phyloP scores from a whole-genome alignment of 1,140 invertebrate genomes.

The Augochlora pura region DNA sequence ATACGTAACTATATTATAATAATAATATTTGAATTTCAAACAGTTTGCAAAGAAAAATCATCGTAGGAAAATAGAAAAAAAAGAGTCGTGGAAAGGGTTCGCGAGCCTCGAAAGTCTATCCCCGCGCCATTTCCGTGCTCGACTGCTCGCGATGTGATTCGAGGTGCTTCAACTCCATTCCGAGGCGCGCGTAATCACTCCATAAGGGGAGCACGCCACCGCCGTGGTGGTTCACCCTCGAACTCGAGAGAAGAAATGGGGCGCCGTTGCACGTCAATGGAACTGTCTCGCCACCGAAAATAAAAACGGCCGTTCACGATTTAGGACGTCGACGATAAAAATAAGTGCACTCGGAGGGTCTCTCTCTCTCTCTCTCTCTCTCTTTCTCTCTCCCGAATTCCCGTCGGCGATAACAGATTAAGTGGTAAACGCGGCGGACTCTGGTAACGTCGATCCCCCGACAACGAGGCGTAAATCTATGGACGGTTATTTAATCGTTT shows the following conservation, averaged over 20 bases:
- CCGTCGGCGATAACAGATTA: slow-evolving; percentile 52
- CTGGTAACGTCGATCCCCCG: not conserved
- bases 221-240: slow-evolving; percentile 20
- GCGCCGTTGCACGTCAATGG: slow-evolving; percentile 50
- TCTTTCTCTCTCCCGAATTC: too few species aligned
- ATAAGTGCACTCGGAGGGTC: slow-evolving; percentile 51
- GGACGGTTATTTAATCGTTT: not conserved
- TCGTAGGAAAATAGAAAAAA: too few species aligned
- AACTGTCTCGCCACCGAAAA: slow-evolving; percentile 52
- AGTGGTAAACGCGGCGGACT: slow-evolving; percentile 10
- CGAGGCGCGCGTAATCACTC: slow-evolving; percentile 46
- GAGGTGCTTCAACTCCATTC: slow-evolving; percentile 7
- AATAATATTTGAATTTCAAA: too few species aligned
- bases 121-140: not conserved
- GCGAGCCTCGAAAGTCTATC: not conserved
- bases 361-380: too few species aligned
- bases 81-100: not conserved
- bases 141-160: not conserved
- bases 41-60: too few species aligned
- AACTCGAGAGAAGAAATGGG: slow-evolving; percentile 31
- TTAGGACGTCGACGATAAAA: slow-evolving; percentile 57
- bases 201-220: slow-evolving; percentile 40
- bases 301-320: slow-evolving; percentile 48
- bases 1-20: too few species aligned
- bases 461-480: not conserved